These are phyloP conservation scores for Drosophila persimilis DNA, from an alignment of 1,140 invertebrate genomes.

Conservation along the genomic window DNA sequence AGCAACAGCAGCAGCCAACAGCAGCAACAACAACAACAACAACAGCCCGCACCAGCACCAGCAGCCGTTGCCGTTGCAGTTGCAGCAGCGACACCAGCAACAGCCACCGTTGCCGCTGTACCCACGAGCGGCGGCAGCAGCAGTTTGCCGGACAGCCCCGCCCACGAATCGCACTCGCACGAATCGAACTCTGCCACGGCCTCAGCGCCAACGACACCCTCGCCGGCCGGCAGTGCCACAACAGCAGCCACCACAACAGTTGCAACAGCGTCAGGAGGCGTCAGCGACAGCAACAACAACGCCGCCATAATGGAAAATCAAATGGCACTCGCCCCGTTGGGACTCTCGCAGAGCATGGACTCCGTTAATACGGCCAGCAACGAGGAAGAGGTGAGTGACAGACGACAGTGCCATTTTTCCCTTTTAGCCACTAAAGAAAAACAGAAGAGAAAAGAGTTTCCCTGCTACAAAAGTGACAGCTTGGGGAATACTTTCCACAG, in stretches of 20 bases:
- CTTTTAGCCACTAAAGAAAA: neutral
- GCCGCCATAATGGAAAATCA: constrained; percentile 81
- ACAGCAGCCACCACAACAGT: constrained; percentile 29
- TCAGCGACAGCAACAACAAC: constrained; percentile 47
- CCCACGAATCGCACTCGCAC: constrained; percentile 73
- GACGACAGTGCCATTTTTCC: constrained; percentile 3
- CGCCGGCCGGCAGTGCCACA: constrained; percentile 62
- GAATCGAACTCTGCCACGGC: constrained; percentile 69
- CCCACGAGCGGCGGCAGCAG: constrained; percentile 55
- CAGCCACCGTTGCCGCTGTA: constrained; percentile 50
- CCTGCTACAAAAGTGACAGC: constrained; percentile 49
- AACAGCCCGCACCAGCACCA: constrained; percentile 8
- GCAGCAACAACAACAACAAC: constrained; percentile 18
- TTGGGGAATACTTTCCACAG: constrained; percentile 27
- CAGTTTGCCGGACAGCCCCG: constrained; percentile 63
- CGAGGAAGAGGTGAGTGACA: constrained; percentile 92
- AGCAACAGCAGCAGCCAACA: constrained; percentile 32
- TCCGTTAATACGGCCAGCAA: constrained; percentile 95
- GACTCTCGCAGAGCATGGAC: constrained; percentile 93
- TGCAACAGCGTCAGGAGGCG: neutral
- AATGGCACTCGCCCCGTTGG: constrained; percentile 83
- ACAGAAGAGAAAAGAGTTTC: constrained; percentile 17
- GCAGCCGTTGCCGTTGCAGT: constrained; percentile 30
- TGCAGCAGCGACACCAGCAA: constrained; percentile 38
- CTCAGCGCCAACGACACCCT: constrained; percentile 76